Percentiles rank a stretch among this genome's conserved stretches.
Conservation (phyloP, 2,797 vertebrate species). For the Babyrousa celebensis region DNA sequence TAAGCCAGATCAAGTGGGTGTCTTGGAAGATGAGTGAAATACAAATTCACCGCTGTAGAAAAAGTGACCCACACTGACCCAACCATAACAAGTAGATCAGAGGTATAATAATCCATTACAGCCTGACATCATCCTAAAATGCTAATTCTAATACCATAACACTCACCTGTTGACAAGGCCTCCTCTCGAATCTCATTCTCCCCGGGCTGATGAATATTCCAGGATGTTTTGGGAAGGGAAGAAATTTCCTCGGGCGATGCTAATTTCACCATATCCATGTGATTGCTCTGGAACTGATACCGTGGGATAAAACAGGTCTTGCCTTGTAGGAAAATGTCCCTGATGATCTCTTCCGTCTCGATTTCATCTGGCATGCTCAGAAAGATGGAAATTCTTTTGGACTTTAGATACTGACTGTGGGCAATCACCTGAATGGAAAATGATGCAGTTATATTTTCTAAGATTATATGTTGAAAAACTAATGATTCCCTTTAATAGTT, state of each 20-base stretch:
- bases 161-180: conserved; percentile 94
- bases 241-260: conserved; percentile 93
- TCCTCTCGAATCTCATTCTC: conserved; percentile 93
- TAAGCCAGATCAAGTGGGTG: background rate
- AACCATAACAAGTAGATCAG: background rate
- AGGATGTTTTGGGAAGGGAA: conserved; percentile 94
- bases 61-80: background rate
- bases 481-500: background rate
- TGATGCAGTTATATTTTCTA: conserved; percentile 26
- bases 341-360: conserved; percentile 94
- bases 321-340: conserved; percentile 93
- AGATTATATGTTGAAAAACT: background rate
- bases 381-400: conserved; percentile 95
- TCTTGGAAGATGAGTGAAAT: background rate
- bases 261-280: conserved; percentile 97
- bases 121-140: background rate
- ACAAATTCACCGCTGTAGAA: background rate
- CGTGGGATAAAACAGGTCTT: conserved; percentile 97
- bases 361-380: conserved; percentile 97
- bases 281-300: conserved; percentile 92
- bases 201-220: conserved; percentile 96
- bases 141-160: background rate
- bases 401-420: conserved; percentile 94
- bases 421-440: conserved; percentile 92
- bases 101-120: background rate